Percentiles rank a stretch among this genome's conserved stretches.
These are phyloP conservation scores for Carposina sasakii DNA, from an alignment of 1,140 invertebrate genomes.

Conservation along the genomic window DNA sequence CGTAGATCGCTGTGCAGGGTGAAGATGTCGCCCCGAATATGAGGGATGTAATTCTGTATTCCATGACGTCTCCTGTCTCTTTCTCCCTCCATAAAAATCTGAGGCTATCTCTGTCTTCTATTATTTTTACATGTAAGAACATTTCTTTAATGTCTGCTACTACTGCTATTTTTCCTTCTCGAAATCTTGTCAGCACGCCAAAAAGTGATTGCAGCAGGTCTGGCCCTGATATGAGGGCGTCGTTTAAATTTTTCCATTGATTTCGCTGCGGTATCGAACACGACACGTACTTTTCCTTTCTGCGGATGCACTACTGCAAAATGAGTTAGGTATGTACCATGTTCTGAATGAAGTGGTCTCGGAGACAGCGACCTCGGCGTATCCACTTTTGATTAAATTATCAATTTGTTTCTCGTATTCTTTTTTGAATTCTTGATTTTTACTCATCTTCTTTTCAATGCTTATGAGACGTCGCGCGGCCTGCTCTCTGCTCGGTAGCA, in stretches of 20 bases:
- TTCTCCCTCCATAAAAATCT: conserved; percentile 20
- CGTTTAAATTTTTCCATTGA: conserved; percentile 9
- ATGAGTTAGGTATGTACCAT: conserved; percentile 17
- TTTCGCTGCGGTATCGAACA: conserved; percentile 15
- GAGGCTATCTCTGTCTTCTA: conserved; percentile 12
- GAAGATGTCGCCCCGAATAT: no score
- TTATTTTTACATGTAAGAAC: conserved; percentile 18
- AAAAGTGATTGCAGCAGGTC: conserved; percentile 13
- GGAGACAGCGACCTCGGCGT: conserved; percentile 2
- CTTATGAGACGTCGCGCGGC: background rate
- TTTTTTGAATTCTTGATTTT: background rate
- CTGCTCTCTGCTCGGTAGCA: background rate
- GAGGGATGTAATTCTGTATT: no score
- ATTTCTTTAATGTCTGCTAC: conserved; percentile 24
- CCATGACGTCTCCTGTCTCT: no score
- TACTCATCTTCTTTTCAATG: conserved; percentile 16
- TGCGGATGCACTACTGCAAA: conserved; percentile 12
- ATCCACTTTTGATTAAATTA: conserved; percentile 3
- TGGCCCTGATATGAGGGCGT: conserved; percentile 8
- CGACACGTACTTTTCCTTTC: conserved; percentile 10
- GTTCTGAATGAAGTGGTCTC: background rate
- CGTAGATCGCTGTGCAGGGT: no score
- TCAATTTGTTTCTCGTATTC: conserved; percentile 7
- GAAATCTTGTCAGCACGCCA: conserved; percentile 11
- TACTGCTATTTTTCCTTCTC: conserved; percentile 20